Conservation (phyloP, 2,797 vertebrate genomes). For the Kryptopterus vitreolus region DNA sequence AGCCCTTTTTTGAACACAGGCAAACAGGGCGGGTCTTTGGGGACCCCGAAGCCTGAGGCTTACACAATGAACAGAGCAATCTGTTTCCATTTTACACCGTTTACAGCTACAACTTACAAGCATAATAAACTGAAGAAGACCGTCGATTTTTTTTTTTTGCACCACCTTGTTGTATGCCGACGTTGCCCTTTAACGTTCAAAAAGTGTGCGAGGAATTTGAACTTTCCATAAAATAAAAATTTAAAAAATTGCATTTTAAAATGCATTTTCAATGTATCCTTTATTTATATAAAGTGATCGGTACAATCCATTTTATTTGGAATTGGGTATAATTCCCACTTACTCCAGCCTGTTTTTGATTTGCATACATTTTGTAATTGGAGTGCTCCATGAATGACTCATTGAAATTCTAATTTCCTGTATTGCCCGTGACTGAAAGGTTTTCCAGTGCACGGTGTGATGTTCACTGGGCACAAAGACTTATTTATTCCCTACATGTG, state of each 20-base stretch:
- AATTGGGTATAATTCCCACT: slow-evolving; percentile 7
- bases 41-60: slow-evolving; percentile 68
- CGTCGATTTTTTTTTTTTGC: background rate
- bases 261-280: no score
- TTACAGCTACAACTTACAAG: slow-evolving; percentile 32
- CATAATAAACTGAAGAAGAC: slow-evolving; percentile 26
- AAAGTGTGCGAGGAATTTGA: background rate
- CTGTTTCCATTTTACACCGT: slow-evolving; percentile 73
- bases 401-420: slow-evolving; percentile 76
- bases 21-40: slow-evolving; percentile 70
- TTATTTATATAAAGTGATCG: no score
- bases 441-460: slow-evolving; percentile 68
- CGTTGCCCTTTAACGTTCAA: background rate
- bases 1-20: slow-evolving; percentile 72
- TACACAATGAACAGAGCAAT: slow-evolving; percentile 71
- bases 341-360: slow-evolving; percentile 32
- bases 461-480: slow-evolving; percentile 60
- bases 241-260: no score
- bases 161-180: background rate
- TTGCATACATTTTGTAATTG: slow-evolving; percentile 53
- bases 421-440: slow-evolving; percentile 64
- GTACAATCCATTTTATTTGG: background rate
- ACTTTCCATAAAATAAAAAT: background rate
- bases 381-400: slow-evolving; percentile 66
- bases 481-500: slow-evolving; percentile 68